Base-by-base conservation (phyloP, 2,113 vertebrate species). In the Gila orcuttii region DNA sequence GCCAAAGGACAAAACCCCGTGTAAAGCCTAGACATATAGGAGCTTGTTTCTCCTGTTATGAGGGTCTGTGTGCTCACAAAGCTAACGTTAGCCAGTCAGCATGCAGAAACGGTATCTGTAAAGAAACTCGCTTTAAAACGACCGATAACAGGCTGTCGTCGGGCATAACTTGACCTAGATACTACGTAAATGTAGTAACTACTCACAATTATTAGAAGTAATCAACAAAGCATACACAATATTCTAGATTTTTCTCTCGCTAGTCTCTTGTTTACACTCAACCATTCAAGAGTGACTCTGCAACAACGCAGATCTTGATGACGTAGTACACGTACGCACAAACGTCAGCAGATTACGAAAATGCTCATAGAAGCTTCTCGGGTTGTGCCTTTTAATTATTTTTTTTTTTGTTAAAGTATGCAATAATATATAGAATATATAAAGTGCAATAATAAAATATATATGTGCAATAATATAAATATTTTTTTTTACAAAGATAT, bases 231-330 rank as follows among this genome's bases (percentile, higher is more conserved):
- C 17, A 52, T 7, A 21, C 9, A 19, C 7, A 47, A 68, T 82
- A 52, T 71, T 87, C 69, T 19, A 60, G 86, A 90, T 19, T 88
- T 81, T 89, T 88, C 87, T 79, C 36, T 28, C 39, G 50, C 57
- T 55, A 68, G 23, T 39, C 25, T 86, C 90, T 93, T 95, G 93
- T 95, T 95, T 94, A 95, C 94, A 94, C 89, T 89, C 6, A 82
- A 87, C 76, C 88, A 78, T 85, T 86, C 91, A 8, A 89, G 91
- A 93, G 93, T 95, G 94, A 95, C 94, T 95, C 92, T 93, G 94
- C 95, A 95, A 93, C 90, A 93, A 85, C 91, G 87, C 92, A 89
- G 87, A 69, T 68, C 13, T 60, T 0, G 45, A 19, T 91, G 91
- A 95, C 94, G 94, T 94, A 25, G 39, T 57, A 3, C 75, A 28